Conservation (phyloP, 2,888 invertebrate genomes). For the Sturmia bella region DNA sequence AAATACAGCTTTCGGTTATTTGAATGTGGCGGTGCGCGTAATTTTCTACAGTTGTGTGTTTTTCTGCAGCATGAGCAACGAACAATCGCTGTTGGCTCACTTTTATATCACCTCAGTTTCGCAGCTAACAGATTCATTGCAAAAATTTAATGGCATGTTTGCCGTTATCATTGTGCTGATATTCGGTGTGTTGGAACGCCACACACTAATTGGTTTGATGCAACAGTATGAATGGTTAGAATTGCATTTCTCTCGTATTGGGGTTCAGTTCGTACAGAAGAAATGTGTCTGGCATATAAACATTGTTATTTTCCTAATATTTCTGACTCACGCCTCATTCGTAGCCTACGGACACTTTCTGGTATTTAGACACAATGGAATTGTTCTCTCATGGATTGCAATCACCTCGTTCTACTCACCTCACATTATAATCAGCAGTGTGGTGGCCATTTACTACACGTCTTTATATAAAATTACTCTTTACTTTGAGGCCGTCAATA, state of each 20-base stretch:
- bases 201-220: constrained; percentile 70
- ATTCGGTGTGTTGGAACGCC: constrained; percentile 69
- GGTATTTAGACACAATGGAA: constrained; percentile 66
- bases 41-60: constrained; percentile 70
- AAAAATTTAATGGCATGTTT: constrained; percentile 75
- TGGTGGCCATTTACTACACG: constrained; percentile 73
- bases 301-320: constrained; percentile 55
- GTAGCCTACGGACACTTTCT: constrained; percentile 69
- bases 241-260: constrained; percentile 72
- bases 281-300: constrained; percentile 70
- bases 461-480: constrained; percentile 73
- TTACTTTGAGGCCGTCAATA: constrained; percentile 75
- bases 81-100: constrained; percentile 73
- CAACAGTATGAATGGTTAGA: constrained; percentile 72
- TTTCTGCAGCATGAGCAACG: constrained; percentile 57
- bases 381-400: constrained; percentile 67
- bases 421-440: constrained; percentile 74
- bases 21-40: constrained; percentile 72
- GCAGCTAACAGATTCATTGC: constrained; percentile 73
- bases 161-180: constrained; percentile 72
- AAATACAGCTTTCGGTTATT: constrained; percentile 70
- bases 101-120: constrained; percentile 75
- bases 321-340: constrained; percentile 67
- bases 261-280: constrained; percentile 73
- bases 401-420: constrained; percentile 75